phyloP scores from a whole-genome alignment of 2,888 invertebrate species.

The Phania funesta region DNA sequence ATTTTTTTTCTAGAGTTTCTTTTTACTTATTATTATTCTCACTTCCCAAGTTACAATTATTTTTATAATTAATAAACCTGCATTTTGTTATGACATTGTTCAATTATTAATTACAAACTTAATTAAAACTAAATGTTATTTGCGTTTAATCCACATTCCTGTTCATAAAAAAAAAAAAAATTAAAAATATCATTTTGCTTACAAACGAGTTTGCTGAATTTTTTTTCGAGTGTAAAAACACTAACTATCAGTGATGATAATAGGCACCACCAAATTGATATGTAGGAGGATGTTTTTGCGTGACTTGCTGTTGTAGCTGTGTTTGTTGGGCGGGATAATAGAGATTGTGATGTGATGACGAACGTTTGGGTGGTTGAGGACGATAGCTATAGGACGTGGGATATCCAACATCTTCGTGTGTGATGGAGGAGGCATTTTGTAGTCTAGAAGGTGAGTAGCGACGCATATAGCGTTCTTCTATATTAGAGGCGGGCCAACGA shows the following conservation, averaged over 20 bases:
- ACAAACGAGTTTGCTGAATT: not conserved
- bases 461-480: slow-evolving; percentile 74
- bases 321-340: slow-evolving; percentile 76
- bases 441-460: slow-evolving; percentile 71
- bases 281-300: slow-evolving; percentile 69
- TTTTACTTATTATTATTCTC: too few relatives aligned
- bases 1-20: too few relatives aligned
- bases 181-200: not conserved
- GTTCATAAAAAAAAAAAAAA: slow-evolving; percentile 10
- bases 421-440: not conserved
- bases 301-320: slow-evolving; percentile 20
- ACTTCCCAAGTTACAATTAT: not conserved
- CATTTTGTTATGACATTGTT: not conserved
- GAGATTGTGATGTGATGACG: slow-evolving; percentile 85
- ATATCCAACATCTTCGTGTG: slow-evolving; percentile 65
- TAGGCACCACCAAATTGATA: slow-evolving; percentile 81
- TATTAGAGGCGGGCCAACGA: slow-evolving; percentile 74
- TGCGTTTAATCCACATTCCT: slow-evolving; percentile 44
- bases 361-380: slow-evolving; percentile 74
- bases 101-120: slow-evolving; percentile 17
- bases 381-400: slow-evolving; percentile 69
- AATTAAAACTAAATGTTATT: slow-evolving; percentile 22
- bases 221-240: not conserved
- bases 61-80: slow-evolving; percentile 2
- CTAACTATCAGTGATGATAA: slow-evolving; percentile 61